Base-by-base conservation (phyloP, 30 jellyfish, hydroid and myxozoan species). In the Hydractinia symbiolongicarpus region DNA sequence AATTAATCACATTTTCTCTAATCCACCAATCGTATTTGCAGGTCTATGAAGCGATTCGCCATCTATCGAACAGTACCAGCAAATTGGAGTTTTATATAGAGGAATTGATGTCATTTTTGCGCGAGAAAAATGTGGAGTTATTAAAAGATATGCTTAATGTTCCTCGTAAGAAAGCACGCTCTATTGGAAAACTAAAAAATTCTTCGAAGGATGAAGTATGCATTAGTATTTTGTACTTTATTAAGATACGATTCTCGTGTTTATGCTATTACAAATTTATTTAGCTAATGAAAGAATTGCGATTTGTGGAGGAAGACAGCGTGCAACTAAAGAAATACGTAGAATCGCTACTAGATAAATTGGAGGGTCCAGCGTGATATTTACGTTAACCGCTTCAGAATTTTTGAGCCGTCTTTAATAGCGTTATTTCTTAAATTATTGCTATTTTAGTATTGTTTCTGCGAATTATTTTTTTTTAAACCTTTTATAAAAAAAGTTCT, bases 11-110 rank as follows among this genome's bases (percentile, higher is more conserved):
- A 30, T 30, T 1, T 30, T 30, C 44, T 30, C 44, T 30, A 30
- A 30, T 30, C 44, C 44, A 30, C 44, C 44, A 30, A 30, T 30
- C 44, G 44, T 30, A 10, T 68, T 15, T 15, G n/a, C 54, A 72
- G 81, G 81, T 72, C 50, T 72, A 72, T 52, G 81, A 72, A 72
- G 81, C 81, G 50, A 72, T 72, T 72, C 81, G 81, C 50, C 81
- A 72, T 4, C 53, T 72, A 30, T 72, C 56, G 49, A 72, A 72
- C 50, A 58, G 81, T 30, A 72, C 56, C 58, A 52, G 53, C 16
- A 72, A 52, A 53, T 52, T 72, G 50, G 81, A 72, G 50, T 72
- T 72, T 58, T 72, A 72, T 72, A 53, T 72, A 53, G 81, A 72
- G 50, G 81, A 72, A 72, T 53, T 72, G 44, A 72, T 72, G 8